Base-by-base conservation (phyloP, 2,888 invertebrate species). In the Tiphia femorata region DNA sequence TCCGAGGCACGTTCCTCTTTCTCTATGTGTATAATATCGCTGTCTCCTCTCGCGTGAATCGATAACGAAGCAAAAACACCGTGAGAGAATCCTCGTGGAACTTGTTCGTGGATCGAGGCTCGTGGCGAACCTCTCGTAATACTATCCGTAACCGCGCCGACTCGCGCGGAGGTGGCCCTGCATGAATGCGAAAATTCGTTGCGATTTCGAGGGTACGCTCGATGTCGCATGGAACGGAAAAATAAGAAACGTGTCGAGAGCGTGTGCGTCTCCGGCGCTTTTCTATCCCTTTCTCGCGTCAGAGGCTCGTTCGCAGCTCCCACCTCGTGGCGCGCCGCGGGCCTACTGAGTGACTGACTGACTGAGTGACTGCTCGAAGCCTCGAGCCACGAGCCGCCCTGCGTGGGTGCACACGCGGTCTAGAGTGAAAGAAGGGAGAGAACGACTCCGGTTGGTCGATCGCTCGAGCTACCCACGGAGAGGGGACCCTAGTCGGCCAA, bases 321-420 rank as follows among this genome's bases (percentile, higher is more conserved):
- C 73, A 70, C 70, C 75, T 75, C 70, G 72, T 67, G 67, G 72
- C 77, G 77, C 76, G 80, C 80, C 81, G 79, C 80, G 78, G 78
- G 77, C 80, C 80, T 73, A 80, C 79, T 80, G 79, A 78, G 73
- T 74, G 72, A 75, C 77, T 77, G 77, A 79, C 75, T 75, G 76
- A 76, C 73, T 70, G 77, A 75, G 63, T 71, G 75, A 74, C 76
- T 75, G 65, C 64, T 64, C 52, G 56, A 60, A 70, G 63, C 67
- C 61, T 61, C 61, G 64, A 65, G 66, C 68, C 73, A 73, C 67
- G 73, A 71, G 70, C 70, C 69, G 66, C 64, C 76, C 65, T 75
- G 77, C 77, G 77, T 78, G 77, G 77, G 80, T 77, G 79, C 74
- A 74, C 77, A 80, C 77, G 78, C 76, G 78, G 72, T 72, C 61